Evolutionary conservation across 2,797 vertebrate genomes (phyloP), one percentile per base, ranked within the genome.

Genomic region (Cyprinodon diabolis): DNA sequence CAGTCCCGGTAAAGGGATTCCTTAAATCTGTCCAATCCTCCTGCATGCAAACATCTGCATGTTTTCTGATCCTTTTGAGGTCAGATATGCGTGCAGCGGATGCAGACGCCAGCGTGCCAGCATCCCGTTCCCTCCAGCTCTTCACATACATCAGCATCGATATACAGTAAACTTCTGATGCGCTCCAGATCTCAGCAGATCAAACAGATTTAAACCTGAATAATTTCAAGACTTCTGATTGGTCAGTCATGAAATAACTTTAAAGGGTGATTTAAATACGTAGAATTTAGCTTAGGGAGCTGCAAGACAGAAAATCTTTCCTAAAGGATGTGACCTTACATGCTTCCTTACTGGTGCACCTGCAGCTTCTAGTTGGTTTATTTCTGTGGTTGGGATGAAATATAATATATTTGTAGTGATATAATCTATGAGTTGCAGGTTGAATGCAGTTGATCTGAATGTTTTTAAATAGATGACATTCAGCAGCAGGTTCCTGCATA

Each of bases 141-240:
- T 0, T 25, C 9, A 25, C 23, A 17, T 9, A 35, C 30, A 8
- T 35, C 66, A 85, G 52, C 45, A 74, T 74, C 76, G 71, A 51
- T 55, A 78, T 35, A 66, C 45, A 72, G 77, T 74, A 11, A 77
- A 11, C 68, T 35, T 48, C 57, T 19, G 43, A 48, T 68, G 25
- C 35, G 23, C 1, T 66, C 23, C 15, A 48, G 17, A 67, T 25
- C 23, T 4, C 37, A 74, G 57, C 69, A 66, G 47, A 81, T 17
- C 69, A 66, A 80, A 75, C 75, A 70, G 60, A 79, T 65, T 48
- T 58, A 10, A 77, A 70, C 15, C 37, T 13, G 51, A 73, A 74
- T 49, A 35, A 70, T 65, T 74, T 35, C 57, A 60, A 15, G 30
- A 35, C 37, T 3, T 19, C 30, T 4, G 2, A 35, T 58, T 15